These are phyloP conservation scores for Microplitis mediator DNA, from an alignment of 1,140 invertebrate genomes.

Conservation along the genomic window DNA sequence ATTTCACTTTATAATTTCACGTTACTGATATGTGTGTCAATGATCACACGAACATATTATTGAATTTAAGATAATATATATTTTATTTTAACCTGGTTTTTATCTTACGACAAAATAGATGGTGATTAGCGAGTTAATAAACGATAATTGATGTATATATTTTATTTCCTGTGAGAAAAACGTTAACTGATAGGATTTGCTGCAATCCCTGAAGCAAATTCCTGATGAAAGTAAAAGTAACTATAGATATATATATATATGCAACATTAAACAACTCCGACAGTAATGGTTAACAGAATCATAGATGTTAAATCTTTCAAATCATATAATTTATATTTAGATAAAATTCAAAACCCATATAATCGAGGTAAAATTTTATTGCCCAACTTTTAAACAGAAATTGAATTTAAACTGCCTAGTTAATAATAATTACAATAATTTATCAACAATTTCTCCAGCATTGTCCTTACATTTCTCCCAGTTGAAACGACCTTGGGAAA, in stretches of 20 bases:
- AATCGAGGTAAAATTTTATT: too few relatives aligned
- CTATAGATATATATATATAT: slow-evolving; percentile 22
- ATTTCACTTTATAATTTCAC: slow-evolving; percentile 17
- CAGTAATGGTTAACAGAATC: background rate
- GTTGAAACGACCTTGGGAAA: background rate
- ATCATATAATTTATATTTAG: too few relatives aligned
- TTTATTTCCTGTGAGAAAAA: slow-evolving; percentile 32
- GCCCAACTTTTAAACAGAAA: too few relatives aligned
- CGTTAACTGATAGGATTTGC: slow-evolving; percentile 2
- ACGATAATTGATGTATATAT: background rate
- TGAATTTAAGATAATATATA: background rate
- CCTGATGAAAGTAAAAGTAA: slow-evolving; percentile 53
- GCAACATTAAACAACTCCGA: background rate
- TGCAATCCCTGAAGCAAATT: slow-evolving; percentile 31
- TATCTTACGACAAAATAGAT: background rate
- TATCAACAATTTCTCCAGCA: background rate
- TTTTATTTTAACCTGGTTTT: background rate
- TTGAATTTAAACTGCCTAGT: too few relatives aligned
- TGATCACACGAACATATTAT: background rate
- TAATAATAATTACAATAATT: background rate
- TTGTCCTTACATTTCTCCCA: background rate
- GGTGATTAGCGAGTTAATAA: slow-evolving; percentile 6
- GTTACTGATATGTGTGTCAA: slow-evolving; percentile 2
- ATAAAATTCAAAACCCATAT: too few relatives aligned
- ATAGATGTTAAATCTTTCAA: background rate